Evolutionary conservation across 2,113 vertebrate genomes (phyloP).

Genomic region (Microcebus murinus): DNA sequence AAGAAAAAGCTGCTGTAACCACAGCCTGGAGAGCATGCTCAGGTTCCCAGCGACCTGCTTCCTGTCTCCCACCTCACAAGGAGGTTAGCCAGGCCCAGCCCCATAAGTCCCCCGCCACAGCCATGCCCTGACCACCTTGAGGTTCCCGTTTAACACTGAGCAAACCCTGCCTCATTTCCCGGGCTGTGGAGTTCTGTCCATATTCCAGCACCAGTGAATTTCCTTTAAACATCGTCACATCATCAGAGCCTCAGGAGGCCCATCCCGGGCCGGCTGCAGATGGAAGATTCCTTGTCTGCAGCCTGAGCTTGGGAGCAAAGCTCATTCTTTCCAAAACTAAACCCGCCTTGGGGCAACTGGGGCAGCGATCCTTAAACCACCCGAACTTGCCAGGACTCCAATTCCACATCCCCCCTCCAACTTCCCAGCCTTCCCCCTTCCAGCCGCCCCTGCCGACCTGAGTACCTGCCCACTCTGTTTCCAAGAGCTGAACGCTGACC

Average conservation of each 20-base stretch:
- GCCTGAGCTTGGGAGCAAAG: constrained; percentile 63
- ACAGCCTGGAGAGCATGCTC: neutral
- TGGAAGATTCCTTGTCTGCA: constrained; percentile 67
- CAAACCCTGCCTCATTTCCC: constrained; percentile 68
- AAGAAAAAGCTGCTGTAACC: neutral
- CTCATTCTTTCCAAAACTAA: constrained; percentile 67
- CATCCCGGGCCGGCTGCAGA: constrained; percentile 39
- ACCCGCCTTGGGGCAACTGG: constrained; percentile 60
- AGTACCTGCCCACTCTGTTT: constrained; percentile 41
- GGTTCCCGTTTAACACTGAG: neutral
- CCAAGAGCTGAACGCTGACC: constrained; percentile 83
- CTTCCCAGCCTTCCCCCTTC: fast-evolving
- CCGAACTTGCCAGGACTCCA: neutral
- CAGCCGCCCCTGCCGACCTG: neutral
- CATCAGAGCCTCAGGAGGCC: constrained; percentile 65
- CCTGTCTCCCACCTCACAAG: neutral
- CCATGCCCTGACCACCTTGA: neutral
- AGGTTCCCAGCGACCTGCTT: neutral
- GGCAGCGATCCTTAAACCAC: constrained; percentile 55
- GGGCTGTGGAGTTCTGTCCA: constrained; percentile 21
- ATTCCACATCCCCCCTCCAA: neutral
- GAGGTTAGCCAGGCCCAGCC: neutral
- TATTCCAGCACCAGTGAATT: constrained; percentile 60
- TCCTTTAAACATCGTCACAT: constrained; percentile 77
- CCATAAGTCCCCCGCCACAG: fast-evolving